Base-by-base conservation (phyloP, 2,888 invertebrate genomes). In the Nephrotoma appendiculata region DNA sequence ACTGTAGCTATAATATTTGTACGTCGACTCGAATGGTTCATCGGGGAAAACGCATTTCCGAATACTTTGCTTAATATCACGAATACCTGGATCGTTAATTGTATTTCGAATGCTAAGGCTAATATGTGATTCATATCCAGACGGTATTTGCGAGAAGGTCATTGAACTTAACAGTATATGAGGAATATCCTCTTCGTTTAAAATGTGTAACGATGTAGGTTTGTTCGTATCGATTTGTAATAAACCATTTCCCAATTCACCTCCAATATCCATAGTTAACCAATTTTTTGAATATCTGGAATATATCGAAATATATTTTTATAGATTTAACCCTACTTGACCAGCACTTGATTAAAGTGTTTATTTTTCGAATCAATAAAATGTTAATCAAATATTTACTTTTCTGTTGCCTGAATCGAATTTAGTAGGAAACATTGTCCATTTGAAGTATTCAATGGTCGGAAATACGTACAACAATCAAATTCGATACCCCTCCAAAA, bases 41-140 rank as follows among this genome's bases (percentile, higher is more conserved):
- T 94, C 91, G 45, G 93, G 92, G 89, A 95, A 96, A n/a, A 94
- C 93, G 89, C 96, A 96, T 52, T 94, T 94, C 15, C 96, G 93
- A 88, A 94, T 94, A 41, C 92, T 89, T 0, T 94, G 91, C 0
- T 93, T 92, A 0, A 95, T 93, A 48, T 93, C 92, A 1, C 92
- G 91, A 0, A 94, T 93, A 88, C 93, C 93, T 0, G 93, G 92
- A 89, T 95, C 95, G 89, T 96, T 96, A 85, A 94, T 93, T 88
- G 95, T 95, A 89, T 94, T 92, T 52, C 93, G 91, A 6, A 93
- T 90, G 86, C 92, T 90, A n/a, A 94, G 88, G 88, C 86, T 86
- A 87, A 88, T 87, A 87, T 85, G 86, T 86, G 88, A 88, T n/a
- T 87, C 86, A 43, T 84, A 87, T 12, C 88, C 88, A 7, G 85